Evolutionary conservation across 1,140 invertebrate genomes (phyloP).

Genomic region (Caenorhabditis tropicalis): DNA sequence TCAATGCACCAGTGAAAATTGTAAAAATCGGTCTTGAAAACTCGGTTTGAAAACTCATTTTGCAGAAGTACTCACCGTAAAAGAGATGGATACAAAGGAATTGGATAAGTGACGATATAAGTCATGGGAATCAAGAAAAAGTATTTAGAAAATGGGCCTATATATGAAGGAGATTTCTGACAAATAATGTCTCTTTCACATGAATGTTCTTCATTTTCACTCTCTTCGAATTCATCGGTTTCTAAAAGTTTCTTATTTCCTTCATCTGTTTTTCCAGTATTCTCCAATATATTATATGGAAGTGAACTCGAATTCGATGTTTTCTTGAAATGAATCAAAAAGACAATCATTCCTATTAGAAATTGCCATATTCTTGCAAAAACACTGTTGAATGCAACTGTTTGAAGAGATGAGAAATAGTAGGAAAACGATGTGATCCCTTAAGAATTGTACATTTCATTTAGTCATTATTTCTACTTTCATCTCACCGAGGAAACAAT

Average conservation of each 20-base stretch:
- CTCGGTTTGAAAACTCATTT: too few species aligned
- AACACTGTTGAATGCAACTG: background rate
- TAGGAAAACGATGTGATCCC: background rate
- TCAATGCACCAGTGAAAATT: background rate
- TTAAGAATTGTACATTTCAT: background rate
- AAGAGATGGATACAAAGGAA: background rate
- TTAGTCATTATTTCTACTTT: too few species aligned
- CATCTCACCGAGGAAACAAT: background rate
- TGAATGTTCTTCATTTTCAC: background rate
- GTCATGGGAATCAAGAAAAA: background rate
- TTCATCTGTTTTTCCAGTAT: background rate
- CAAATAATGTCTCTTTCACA: background rate
- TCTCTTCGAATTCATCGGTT: background rate
- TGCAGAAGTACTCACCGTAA: background rate
- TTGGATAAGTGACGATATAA: background rate
- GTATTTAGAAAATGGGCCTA: background rate
- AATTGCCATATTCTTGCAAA: slow-evolving; percentile 14
- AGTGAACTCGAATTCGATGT: background rate
- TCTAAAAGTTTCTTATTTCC: background rate
- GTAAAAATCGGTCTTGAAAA: background rate
- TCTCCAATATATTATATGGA: background rate
- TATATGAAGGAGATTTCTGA: background rate
- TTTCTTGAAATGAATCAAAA: background rate
- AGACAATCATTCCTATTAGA: background rate
- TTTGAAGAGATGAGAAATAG: background rate